A percentile compares a stretch with the other conserved stretches of the same genome.
Conservation (phyloP, 2,888 invertebrate species). For the Acronicta leporina region DNA sequence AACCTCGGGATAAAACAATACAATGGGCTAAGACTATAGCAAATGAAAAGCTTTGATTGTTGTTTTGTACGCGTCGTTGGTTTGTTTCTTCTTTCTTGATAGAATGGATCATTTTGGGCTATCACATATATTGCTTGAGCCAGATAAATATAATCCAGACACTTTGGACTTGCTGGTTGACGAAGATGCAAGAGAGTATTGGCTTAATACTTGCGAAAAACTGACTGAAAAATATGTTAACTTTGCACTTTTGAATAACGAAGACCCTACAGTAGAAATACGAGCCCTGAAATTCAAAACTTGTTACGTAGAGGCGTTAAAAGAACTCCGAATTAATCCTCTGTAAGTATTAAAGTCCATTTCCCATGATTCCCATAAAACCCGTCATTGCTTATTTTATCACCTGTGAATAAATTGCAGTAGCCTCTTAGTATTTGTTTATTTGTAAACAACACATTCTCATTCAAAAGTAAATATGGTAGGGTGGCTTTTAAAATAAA, state of each 20-base stretch:
- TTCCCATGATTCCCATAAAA: too few species aligned
- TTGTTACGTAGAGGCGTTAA: constrained; percentile 94
- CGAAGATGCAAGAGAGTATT: constrained; percentile 95
- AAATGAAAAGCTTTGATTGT: constrained; percentile 61
- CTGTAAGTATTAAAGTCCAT: constrained; percentile 89
- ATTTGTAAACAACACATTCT: too few species aligned
- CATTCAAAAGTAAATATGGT: too few species aligned
- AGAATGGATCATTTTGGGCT: constrained; percentile 84
- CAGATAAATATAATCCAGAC: constrained; percentile 95
- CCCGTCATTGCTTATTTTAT: too few species aligned
- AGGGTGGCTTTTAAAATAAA: too few species aligned
- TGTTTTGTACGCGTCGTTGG: constrained; percentile 41
- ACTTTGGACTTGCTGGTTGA: constrained; percentile 96
- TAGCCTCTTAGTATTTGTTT: too few species aligned
- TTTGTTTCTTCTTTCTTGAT: constrained; percentile 53
- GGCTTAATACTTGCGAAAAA: constrained; percentile 97
- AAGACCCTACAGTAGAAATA: constrained; percentile 92
- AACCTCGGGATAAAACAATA: constrained; percentile 75
- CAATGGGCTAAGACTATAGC: constrained; percentile 74
- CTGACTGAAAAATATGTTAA: constrained; percentile 95
- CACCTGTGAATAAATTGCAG: too few species aligned
- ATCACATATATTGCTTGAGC: constrained; percentile 91
- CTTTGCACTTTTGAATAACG: constrained; percentile 94
- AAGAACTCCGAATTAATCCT: constrained; percentile 93
- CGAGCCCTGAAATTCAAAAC: constrained; percentile 95